A percentile compares a stretch with the other conserved stretches of the same genome.
These are phyloP conservation scores for Varanus komodoensis DNA, from an alignment of 2,113 vertebrate species.

Conservation along the genomic window DNA sequence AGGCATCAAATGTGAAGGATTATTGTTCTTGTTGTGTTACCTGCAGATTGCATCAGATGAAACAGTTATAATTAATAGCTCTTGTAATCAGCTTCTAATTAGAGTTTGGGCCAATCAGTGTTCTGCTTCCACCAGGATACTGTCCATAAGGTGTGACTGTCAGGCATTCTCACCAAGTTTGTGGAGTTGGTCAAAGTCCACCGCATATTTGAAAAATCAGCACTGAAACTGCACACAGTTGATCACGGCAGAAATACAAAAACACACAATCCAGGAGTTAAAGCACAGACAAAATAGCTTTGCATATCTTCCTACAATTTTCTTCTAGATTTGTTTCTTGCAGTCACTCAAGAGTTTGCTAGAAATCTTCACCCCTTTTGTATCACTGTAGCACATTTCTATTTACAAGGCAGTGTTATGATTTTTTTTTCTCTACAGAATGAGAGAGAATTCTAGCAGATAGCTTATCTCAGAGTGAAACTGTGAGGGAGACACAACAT, in stretches of 20 bases:
- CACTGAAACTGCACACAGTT: not conserved
- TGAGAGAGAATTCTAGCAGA: slow-evolving; percentile 29
- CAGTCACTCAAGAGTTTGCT: not conserved
- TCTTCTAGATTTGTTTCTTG: not conserved
- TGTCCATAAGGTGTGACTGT: not conserved
- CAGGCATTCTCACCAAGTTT: not conserved
- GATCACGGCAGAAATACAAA: not conserved
- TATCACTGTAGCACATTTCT: not conserved
- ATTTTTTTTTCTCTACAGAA: not conserved
- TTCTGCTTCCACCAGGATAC: not conserved
- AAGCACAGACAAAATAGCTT: slow-evolving; percentile 21
- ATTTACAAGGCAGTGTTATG: not conserved
- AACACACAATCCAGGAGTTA: not conserved
- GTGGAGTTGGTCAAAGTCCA: not conserved
- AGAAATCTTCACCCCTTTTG: accelerated
- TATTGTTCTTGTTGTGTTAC: too few species aligned
- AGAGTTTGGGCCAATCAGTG: not conserved
- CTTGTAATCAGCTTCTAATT: not conserved
- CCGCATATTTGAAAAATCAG: not conserved
- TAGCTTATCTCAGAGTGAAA: not conserved
- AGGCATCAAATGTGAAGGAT: too few species aligned
- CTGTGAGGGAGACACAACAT: not conserved
- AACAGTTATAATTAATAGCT: not conserved
- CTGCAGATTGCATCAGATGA: too few species aligned
- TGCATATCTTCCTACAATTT: slow-evolving; percentile 13